Percentiles rank a stretch among this genome's conserved stretches.
These are phyloP conservation scores for Hydropsyche betteni DNA, from an alignment of 2,888 invertebrate species.

Conservation along the genomic window DNA sequence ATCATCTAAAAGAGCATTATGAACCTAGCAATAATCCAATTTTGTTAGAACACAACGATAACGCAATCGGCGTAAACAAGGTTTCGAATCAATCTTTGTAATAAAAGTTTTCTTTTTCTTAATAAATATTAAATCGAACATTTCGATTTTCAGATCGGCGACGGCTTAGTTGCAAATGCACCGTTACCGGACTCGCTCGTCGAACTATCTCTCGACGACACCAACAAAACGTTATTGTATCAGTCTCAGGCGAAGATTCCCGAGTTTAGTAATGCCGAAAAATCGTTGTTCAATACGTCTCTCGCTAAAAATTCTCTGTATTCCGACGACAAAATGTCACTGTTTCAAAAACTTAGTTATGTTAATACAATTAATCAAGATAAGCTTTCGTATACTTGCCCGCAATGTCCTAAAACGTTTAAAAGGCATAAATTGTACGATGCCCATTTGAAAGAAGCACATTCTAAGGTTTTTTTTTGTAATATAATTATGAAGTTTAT, in stretches of 20 bases:
- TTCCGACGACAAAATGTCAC: slow-evolving; percentile 39
- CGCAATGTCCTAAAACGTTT: slow-evolving; percentile 67
- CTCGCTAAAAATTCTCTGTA: slow-evolving; percentile 13
- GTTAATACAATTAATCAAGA: slow-evolving; percentile 58
- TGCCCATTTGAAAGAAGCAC: slow-evolving; percentile 69
- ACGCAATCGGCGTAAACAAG: slow-evolving; percentile 60
- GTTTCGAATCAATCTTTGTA: slow-evolving; percentile 53
- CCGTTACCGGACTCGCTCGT: slow-evolving; percentile 64
- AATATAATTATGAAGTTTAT: neutral
- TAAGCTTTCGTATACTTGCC: slow-evolving; percentile 59
- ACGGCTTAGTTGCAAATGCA: slow-evolving; percentile 60
- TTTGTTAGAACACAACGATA: slow-evolving; percentile 55
- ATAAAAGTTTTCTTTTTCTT: slow-evolving; percentile 29
- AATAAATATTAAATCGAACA: neutral
- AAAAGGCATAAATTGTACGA: slow-evolving; percentile 72
- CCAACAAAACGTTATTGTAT: slow-evolving; percentile 60
- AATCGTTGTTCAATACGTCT: slow-evolving; percentile 17
- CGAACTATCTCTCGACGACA: slow-evolving; percentile 62
- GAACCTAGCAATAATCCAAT: slow-evolving; percentile 67
- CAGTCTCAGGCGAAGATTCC: slow-evolving; percentile 60
- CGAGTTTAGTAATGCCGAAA: slow-evolving; percentile 33
- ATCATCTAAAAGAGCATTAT: slow-evolving; percentile 84
- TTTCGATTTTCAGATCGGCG: slow-evolving; percentile 38
- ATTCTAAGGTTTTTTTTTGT: slow-evolving; percentile 57
- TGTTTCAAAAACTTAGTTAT: slow-evolving; percentile 47